Evolutionary conservation across 2,888 invertebrate species (phyloP).

Genomic region (Volucella inflata): DNA sequence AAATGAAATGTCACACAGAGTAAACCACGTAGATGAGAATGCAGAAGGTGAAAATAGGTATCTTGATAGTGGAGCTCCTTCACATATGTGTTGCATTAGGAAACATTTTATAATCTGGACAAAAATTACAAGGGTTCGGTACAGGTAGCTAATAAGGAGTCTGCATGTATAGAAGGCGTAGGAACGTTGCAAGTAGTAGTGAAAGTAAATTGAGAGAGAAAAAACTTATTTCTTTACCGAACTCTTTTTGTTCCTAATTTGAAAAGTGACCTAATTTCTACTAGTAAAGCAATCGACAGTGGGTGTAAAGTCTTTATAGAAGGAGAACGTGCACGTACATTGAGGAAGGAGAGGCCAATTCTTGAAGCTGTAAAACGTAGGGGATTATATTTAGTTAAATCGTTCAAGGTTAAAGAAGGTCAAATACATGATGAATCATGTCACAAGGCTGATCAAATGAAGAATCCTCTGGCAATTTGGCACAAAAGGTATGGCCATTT

Average conservation of each 20-base stretch:
- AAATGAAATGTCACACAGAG: too few species aligned
- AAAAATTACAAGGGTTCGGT: background rate
- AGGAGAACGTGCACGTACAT: background rate
- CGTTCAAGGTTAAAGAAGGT: too few species aligned
- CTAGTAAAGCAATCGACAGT: background rate
- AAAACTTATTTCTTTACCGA: slow-evolving; percentile 5
- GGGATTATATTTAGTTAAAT: too few species aligned
- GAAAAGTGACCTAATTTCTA: slow-evolving; percentile 2
- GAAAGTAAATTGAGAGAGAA: background rate
- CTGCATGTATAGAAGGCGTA: slow-evolving; percentile 4
- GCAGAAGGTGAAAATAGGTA: slow-evolving; percentile 7
- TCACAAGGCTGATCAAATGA: background rate
- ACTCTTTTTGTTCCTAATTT: slow-evolving; percentile 7
- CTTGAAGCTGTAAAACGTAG: slow-evolving; percentile 9
- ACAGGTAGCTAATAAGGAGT: slow-evolving; percentile 5
- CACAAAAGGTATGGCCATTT: slow-evolving; percentile 42
- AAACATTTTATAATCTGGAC: background rate
- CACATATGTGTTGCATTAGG: slow-evolving; percentile 8
- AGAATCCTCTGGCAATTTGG: slow-evolving; percentile 9
- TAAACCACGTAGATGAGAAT: background rate
- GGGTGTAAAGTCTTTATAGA: background rate
- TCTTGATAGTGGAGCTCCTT: slow-evolving; percentile 1
- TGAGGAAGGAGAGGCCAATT: background rate
- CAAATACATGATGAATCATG: too few species aligned
- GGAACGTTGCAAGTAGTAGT: background rate